These are phyloP conservation scores for Microctenopoma steveboyesi DNA, from an alignment of 2,797 vertebrate species.

Conservation along the genomic window DNA sequence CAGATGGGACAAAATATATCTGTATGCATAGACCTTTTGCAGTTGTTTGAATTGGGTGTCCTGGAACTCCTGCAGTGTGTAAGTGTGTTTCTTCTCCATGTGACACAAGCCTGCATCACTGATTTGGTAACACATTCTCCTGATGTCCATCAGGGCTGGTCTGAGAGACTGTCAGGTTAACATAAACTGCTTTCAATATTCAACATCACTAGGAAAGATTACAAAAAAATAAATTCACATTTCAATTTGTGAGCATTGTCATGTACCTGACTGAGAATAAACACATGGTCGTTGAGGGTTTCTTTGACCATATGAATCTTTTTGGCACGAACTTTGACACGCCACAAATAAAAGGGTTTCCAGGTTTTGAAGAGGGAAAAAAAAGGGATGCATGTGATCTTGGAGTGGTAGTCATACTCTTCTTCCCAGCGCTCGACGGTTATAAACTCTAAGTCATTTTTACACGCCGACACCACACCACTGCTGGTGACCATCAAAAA, in stretches of 20 bases:
- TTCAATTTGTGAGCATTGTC: background rate
- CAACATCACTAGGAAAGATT: background rate
- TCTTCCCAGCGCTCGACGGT: slow-evolving; percentile 82
- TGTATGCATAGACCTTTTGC: slow-evolving; percentile 74
- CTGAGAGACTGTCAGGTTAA: slow-evolving; percentile 77
- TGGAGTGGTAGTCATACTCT: slow-evolving; percentile 80
- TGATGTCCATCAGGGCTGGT: slow-evolving; percentile 86
- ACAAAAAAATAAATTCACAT: background rate
- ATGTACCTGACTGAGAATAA: slow-evolving; percentile 85
- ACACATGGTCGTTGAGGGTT: slow-evolving; percentile 78
- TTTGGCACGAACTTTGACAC: slow-evolving; percentile 79
- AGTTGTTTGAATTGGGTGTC: slow-evolving; percentile 76
- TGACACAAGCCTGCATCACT: slow-evolving; percentile 81
- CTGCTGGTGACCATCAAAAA: slow-evolving; percentile 80
- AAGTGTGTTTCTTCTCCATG: slow-evolving; percentile 80
- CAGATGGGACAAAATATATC: background rate
- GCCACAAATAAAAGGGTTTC: slow-evolving; percentile 87
- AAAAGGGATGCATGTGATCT: slow-evolving; percentile 83
- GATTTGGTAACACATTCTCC: slow-evolving; percentile 86
- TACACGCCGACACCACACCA: slow-evolving; percentile 72
- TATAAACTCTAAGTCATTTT: slow-evolving; percentile 70
- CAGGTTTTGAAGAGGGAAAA: slow-evolving; percentile 86
- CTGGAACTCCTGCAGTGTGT: slow-evolving; percentile 85
- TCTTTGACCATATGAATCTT: slow-evolving; percentile 75
- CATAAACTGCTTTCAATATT: background rate